Base-by-base conservation (phyloP, 2,888 invertebrate species). In the Dryomyza anilis region DNA sequence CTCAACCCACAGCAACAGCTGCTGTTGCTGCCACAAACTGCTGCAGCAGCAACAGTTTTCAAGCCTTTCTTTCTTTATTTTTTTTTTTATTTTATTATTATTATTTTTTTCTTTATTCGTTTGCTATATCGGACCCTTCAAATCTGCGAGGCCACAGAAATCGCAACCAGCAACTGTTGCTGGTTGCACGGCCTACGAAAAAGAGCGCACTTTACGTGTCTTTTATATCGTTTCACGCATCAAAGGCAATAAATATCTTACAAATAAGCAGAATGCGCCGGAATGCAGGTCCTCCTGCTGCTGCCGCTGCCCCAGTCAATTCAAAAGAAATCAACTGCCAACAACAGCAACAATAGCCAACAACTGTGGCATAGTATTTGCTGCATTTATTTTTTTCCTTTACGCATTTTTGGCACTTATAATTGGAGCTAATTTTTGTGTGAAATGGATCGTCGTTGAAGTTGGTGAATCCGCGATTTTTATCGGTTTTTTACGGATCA, bases 221-320 rank as follows among this genome's bases (percentile, higher is more conserved):
- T 72, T 73, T 70, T 77, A 81, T 83, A 82, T 83, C 82, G 76
- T 73, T 75, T 74, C 72, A 73, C 81, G 80, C n/a, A 83, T 82
- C 82, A 78, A 78, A 78, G 81, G 83, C 82, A 82, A 82, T 82
- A 82, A 82, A 82, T 82, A 83, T 82, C 81, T 82, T 82, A 82
- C 82, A 82, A 82, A 82, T 83, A 83, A 81, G 81, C 81, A 81
- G 79, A 82, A 81, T 81, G 81, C 79, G 80, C 78, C 77, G 81
- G 80, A 79, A 80, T 81, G 77, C 75, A 69, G 70, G 68, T 68
- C 64, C 36, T 27, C 12, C 33, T 19, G 43, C 59, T 50, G 43
- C 67, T 21, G 58, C 7, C 16, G n/a, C 27, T 29, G 21, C n/a
- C 23, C 30, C 46, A n/a, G 8, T 2, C 23, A 25, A 14, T 50